phyloP scores from a whole-genome alignment of 1,140 invertebrate species.

The Drosophila dunni region DNA sequence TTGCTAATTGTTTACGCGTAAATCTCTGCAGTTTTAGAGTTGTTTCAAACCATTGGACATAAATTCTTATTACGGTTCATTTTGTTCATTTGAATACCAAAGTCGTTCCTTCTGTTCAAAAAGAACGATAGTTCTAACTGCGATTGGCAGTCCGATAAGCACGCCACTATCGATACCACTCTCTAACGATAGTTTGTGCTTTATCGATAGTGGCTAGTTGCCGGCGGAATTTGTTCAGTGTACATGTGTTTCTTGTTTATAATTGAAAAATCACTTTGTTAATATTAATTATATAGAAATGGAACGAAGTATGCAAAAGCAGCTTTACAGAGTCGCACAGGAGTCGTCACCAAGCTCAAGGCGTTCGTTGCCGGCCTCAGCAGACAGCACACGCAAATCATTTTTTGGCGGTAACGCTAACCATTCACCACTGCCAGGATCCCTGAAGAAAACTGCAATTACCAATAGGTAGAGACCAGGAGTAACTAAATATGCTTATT shows the following conservation, averaged over 20 bases:
- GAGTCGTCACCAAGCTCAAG: slow-evolving; percentile 50
- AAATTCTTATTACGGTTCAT: neutral
- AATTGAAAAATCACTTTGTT: slow-evolving; percentile 11
- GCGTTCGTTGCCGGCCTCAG: slow-evolving; percentile 34
- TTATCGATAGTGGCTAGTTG: slow-evolving; percentile 29
- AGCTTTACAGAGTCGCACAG: slow-evolving; percentile 47
- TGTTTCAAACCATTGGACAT: slow-evolving; percentile 4
- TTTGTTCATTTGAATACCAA: neutral
- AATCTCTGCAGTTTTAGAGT: slow-evolving; percentile 34
- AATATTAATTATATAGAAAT: slow-evolving; percentile 18
- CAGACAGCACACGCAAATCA: slow-evolving; percentile 60
- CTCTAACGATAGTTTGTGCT: no score
- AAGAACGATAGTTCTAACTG: no score
- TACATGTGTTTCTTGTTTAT: slow-evolving; percentile 45
- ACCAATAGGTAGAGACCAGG: slow-evolving; percentile 52
- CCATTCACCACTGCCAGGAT: slow-evolving; percentile 35
- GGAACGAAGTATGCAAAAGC: slow-evolving; percentile 60
- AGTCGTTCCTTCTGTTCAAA: neutral
- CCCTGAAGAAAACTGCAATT: slow-evolving; percentile 57
- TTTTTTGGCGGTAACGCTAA: slow-evolving; percentile 65
- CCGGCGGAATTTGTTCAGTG: slow-evolving; percentile 49
- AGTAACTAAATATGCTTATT: no score
- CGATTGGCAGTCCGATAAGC: no score
- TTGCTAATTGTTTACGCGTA: slow-evolving; percentile 59
- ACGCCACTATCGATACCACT: neutral